Evolutionary conservation across 2,888 invertebrate species (phyloP).

Genomic region (Lacanobia oleracea): DNA sequence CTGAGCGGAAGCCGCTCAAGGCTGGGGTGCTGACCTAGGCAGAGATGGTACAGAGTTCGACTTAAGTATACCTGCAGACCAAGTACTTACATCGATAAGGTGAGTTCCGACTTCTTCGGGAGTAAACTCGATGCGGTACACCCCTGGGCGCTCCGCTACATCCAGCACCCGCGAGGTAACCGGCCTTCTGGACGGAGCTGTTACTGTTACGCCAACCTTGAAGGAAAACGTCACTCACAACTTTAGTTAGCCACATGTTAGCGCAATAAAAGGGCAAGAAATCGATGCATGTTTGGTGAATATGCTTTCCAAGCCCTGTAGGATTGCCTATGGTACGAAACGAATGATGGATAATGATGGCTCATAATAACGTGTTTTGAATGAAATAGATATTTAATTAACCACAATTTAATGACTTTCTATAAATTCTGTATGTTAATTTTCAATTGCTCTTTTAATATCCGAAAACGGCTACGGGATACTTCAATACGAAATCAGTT

Average conservation of each 20-base stretch:
- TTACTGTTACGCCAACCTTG: conserved; percentile 92
- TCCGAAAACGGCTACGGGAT: not conserved
- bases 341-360: not conserved
- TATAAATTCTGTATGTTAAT: not conserved
- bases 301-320: not conserved
- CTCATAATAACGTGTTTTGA: no score
- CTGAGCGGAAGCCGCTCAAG: no score
- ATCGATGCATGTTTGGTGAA: not conserved
- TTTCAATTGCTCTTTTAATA: not conserved
- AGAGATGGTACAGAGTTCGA: no score
- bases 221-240: not conserved
- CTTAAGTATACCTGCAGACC: no score
- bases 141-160: conserved; percentile 94
- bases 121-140: conserved; percentile 97
- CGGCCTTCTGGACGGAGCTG: conserved; percentile 96
- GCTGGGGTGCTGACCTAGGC: not conserved
- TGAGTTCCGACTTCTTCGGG: conserved; percentile 98
- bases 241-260: not conserved
- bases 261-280: no score
- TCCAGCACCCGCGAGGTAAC: conserved; percentile 96
- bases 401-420: no score
- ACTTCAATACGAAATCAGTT: not conserved
- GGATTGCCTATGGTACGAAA: not conserved
- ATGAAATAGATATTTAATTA: no score
- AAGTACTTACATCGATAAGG: conserved; percentile 94